These are phyloP conservation scores for Emmelina monodactyla DNA, from an alignment of 2,888 invertebrate genomes.

Conservation along the genomic window DNA sequence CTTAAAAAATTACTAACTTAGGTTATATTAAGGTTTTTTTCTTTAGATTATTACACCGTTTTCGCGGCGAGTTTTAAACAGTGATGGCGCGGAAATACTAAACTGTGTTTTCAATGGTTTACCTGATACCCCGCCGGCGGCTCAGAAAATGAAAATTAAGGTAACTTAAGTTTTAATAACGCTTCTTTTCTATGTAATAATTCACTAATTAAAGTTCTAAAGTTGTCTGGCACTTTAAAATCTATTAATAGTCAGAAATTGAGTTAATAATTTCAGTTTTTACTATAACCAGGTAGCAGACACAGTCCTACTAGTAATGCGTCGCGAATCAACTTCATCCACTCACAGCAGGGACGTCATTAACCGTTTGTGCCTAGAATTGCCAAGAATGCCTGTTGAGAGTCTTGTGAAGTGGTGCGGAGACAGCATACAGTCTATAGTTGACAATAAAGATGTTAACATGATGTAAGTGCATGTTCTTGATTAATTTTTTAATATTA, in stretches of 20 bases:
- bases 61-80: constrained; percentile 34
- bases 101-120: constrained; percentile 43
- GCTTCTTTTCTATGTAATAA: not conserved
- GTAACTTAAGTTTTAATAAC: constrained; percentile 19
- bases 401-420: constrained; percentile 40
- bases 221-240: not conserved
- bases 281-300: constrained; percentile 35
- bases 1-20: constrained; percentile 2
- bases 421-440: constrained; percentile 47
- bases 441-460: constrained; percentile 48
- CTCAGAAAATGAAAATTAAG: constrained; percentile 30
- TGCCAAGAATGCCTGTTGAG: constrained; percentile 29
- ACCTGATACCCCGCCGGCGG: constrained; percentile 22
- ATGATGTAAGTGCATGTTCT: constrained; percentile 54
- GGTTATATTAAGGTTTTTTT: constrained; percentile 5
- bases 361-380: constrained; percentile 39
- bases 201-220: not conserved
- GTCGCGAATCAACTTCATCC: constrained; percentile 37
- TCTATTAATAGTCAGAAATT: no score
- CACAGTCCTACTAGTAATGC: constrained; percentile 33
- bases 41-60: constrained; percentile 36
- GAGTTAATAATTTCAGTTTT: constrained; percentile 1
- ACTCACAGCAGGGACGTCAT: constrained; percentile 44
- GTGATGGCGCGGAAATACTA: constrained; percentile 38
- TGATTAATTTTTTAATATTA: not conserved